These are phyloP conservation scores for Atlantisia rogersi DNA, from an alignment of 2,113 vertebrate species.

Conservation along the genomic window DNA sequence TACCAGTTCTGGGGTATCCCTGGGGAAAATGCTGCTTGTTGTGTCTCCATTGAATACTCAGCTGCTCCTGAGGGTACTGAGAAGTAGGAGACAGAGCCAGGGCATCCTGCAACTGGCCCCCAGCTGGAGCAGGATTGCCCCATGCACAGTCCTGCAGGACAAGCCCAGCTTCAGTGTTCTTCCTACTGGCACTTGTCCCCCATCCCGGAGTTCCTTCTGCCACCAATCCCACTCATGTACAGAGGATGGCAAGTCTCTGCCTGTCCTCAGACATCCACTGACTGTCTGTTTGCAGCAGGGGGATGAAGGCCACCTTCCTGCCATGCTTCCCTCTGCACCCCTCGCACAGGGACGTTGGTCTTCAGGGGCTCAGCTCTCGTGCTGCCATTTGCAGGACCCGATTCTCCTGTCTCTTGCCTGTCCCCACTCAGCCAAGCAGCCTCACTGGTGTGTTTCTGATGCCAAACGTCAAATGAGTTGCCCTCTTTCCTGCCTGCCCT, in stretches of 20 bases:
- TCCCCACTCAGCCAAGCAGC: not conserved
- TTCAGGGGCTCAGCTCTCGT: not conserved
- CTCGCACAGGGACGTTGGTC: not conserved
- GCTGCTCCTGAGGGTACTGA: not conserved
- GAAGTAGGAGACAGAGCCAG: not conserved
- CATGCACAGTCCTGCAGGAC: not conserved
- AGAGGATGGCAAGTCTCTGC: not conserved
- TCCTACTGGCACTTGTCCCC: not conserved
- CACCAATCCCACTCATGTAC: not conserved
- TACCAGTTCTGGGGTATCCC: fast-evolving
- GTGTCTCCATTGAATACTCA: not conserved
- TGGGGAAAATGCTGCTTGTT: not conserved
- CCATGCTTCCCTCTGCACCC: not conserved
- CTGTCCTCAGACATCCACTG: not conserved
- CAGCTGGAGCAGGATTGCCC: not conserved
- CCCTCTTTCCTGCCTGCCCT: not conserved
- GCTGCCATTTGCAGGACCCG: not conserved
- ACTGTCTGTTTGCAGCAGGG: not conserved
- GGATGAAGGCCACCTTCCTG: not conserved
- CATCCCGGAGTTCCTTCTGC: not conserved
- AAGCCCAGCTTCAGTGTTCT: not conserved
- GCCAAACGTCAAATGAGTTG: not conserved
- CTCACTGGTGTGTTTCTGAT: not conserved
- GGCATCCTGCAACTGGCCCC: not conserved
- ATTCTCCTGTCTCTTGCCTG: not conserved